Evolutionary conservation across 2,888 invertebrate genomes (phyloP), one percentile per base, ranked within the genome.

Genomic region (Bugulina stolonifera): DNA sequence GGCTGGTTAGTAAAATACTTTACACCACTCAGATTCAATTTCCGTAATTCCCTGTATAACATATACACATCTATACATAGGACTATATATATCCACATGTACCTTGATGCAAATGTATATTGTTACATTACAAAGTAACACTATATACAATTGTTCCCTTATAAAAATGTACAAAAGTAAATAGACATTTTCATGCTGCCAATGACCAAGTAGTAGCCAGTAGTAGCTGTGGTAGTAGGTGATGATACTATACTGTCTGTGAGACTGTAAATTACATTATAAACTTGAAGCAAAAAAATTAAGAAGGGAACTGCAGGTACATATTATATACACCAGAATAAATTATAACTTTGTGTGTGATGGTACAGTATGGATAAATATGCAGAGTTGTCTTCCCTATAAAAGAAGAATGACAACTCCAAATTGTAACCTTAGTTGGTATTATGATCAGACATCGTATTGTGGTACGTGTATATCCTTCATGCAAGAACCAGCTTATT

Each of bases 1-100:
- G 70, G 70, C 22, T n/a, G 35, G 23, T 54, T 52, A 25, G 25
- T 35, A 25, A 70, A 70, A 43, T 70, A 54, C 70, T 70, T 70
- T n/a, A 70, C 29, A 23, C 54, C 54, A 14, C 5, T 18, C 3
- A 70, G 35, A 70, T 70, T 43, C 52, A 70, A 14, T 35, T 70
- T 70, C 70, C 29, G 70, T 34, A 70, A 32, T 5, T 70, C 43
- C 52, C 70, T 70, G 69, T 5, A 69, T 5, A 18, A 35, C 18
- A 43, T 43, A 43, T 43, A 18, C 18, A 43, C 18, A 43, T 43
- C 10, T 43, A 43, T 43, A 43, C 18, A 18, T 43, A 43, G 5
- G 18, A 10, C 5, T 43, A 43, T 43, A 43, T 43, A 43, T 43
- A 43, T 43, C 5, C 18, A 43, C 18, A 43, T 43, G 18, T 43